Percentiles rank a stretch among this genome's conserved stretches.
These are phyloP conservation scores for Microtus oregoni DNA, from an alignment of 2,113 vertebrate species.

Conservation along the genomic window DNA sequence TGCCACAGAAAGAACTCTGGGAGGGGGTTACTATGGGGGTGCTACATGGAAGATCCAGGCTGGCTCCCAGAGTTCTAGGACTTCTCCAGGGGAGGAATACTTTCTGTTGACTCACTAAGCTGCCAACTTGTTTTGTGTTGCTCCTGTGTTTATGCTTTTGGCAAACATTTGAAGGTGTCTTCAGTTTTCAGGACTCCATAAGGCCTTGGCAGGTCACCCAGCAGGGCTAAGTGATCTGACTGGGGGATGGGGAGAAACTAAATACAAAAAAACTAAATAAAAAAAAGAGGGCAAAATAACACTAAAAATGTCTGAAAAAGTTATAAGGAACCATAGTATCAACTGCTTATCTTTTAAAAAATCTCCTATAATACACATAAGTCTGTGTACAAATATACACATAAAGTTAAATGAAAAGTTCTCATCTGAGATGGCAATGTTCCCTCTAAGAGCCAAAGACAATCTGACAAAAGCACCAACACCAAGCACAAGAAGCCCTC, in stretches of 20 bases:
- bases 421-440: not conserved
- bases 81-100: not conserved
- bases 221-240: not conserved
- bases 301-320: not conserved
- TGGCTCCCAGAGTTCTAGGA: not conserved
- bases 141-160: not conserved
- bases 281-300: not conserved
- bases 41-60: accelerated
- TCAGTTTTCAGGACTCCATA: not conserved
- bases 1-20: not conserved
- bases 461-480: not conserved
- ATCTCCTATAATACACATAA: no score
- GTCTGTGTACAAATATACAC: no score
- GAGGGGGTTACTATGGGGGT: accelerated
- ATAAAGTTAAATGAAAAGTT: not conserved
- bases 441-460: not conserved
- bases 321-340: no score
- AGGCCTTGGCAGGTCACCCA: not conserved
- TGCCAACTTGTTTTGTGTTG: no score
- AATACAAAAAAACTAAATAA: not conserved
- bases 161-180: no score
- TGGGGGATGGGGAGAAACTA: no score
- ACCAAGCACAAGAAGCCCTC: not conserved
- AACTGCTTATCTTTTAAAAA: no score
- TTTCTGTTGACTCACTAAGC: not conserved